Evolutionary conservation across 2,888 invertebrate species (phyloP).

Genomic region (Anarsia innoxiella): DNA sequence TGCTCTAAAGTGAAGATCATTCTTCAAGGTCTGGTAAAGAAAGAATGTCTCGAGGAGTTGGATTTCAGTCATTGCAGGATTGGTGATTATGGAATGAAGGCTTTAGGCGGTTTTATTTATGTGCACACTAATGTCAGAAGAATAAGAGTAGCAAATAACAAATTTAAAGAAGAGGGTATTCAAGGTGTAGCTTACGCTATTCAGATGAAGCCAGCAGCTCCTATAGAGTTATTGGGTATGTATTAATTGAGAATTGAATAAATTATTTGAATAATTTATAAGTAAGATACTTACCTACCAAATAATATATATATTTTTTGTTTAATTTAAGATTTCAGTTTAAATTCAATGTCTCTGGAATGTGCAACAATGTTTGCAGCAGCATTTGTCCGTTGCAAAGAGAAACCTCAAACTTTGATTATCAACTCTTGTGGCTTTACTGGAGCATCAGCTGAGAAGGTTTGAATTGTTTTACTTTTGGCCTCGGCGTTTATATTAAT

Average conservation of each 20-base stretch:
- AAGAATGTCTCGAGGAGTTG: constrained; percentile 71
- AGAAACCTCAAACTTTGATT: constrained; percentile 70
- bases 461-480: constrained; percentile 17
- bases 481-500: neutral
- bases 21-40: constrained; percentile 67
- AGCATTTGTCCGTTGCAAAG: constrained; percentile 71
- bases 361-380: constrained; percentile 76
- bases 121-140: constrained; percentile 61
- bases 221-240: constrained; percentile 59
- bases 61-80: constrained; percentile 80
- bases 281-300: no score
- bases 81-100: constrained; percentile 77
- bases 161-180: constrained; percentile 69
- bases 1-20: constrained; percentile 75
- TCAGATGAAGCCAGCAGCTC: constrained; percentile 64
- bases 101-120: constrained; percentile 74
- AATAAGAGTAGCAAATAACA: constrained; percentile 72
- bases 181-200: constrained; percentile 72
- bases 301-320: no score
- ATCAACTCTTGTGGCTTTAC: constrained; percentile 72
- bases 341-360: constrained; percentile 77
- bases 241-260: no score
- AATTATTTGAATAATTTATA: no score
- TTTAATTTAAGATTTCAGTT: constrained; percentile 68
- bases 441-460: constrained; percentile 69